Conservation (phyloP, 2,888 invertebrate genomes). For the Cecidostiba fungosa region DNA sequence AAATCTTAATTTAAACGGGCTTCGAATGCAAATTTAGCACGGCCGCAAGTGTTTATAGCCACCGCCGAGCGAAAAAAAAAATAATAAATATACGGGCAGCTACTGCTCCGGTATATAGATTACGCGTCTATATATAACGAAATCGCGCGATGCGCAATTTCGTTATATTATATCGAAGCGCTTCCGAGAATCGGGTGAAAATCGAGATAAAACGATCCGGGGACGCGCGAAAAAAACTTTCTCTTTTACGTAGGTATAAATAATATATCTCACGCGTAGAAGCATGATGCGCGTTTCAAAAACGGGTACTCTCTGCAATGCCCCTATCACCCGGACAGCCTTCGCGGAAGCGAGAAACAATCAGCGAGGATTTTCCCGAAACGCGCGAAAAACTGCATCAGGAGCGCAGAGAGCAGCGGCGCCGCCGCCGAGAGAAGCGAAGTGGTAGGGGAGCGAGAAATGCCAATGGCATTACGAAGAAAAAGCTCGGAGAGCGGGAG, state of each 20-base stretch:
- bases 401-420: slow-evolving; percentile 3
- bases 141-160: background rate
- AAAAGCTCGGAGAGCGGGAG: slow-evolving; percentile 33
- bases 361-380: slow-evolving; percentile 25
- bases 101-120: background rate
- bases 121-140: background rate
- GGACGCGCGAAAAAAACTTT: slow-evolving; percentile 32
- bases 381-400: slow-evolving; percentile 54
- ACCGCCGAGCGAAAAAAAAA: background rate
- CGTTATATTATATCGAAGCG: slow-evolving; percentile 46
- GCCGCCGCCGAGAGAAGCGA: background rate
- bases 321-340: background rate
- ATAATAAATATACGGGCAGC: background rate
- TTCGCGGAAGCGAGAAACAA: background rate
- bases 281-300: background rate
- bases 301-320: background rate
- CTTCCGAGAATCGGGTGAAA: slow-evolving; percentile 59
- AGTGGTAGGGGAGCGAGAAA: slow-evolving; percentile 41
- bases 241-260: background rate
- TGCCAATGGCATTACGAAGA: slow-evolving; percentile 62
- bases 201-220: slow-evolving; percentile 45
- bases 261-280: too few species aligned
- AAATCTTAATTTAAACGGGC: slow-evolving; percentile 57
- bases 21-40: slow-evolving; percentile 55
- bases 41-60: background rate